Evolutionary conservation across 2,797 vertebrate genomes (phyloP).

Genomic region (Liasis olivaceus): DNA sequence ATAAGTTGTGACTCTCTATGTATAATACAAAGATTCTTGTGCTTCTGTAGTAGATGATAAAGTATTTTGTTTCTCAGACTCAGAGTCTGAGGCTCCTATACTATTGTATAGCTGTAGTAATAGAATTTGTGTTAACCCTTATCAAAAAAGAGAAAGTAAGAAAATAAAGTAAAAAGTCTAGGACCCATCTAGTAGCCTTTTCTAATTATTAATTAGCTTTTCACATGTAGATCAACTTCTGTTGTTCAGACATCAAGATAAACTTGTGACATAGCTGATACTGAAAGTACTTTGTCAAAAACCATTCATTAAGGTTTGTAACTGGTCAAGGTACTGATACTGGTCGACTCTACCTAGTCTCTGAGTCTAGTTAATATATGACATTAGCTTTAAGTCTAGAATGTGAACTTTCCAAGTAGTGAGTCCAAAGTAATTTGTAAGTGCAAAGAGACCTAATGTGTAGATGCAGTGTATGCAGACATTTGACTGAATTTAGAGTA

Average conservation of each 20-base stretch:
- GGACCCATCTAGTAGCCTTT: background rate
- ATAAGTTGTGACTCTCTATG: background rate
- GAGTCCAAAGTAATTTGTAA: background rate
- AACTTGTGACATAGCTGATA: background rate
- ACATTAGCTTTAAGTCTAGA: background rate
- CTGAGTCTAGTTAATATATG: background rate
- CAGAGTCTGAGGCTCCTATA: background rate
- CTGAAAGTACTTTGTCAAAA: background rate
- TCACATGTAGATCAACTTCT: background rate
- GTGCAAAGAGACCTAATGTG: background rate
- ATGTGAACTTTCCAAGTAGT: background rate
- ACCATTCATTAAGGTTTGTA: background rate
- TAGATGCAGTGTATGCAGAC: background rate
- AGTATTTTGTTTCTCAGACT: background rate
- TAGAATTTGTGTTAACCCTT: background rate
- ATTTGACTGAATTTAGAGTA: background rate
- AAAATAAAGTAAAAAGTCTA: background rate
- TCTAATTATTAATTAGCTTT: background rate
- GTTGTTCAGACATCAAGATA: background rate
- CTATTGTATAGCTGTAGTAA: background rate
- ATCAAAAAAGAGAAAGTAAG: background rate
- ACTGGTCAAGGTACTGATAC: background rate
- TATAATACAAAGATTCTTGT: background rate
- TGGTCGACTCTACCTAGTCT: background rate
- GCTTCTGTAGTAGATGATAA: background rate